Evolutionary conservation across 2,888 invertebrate species (phyloP).

Genomic region (Phaedon cochleariae): DNA sequence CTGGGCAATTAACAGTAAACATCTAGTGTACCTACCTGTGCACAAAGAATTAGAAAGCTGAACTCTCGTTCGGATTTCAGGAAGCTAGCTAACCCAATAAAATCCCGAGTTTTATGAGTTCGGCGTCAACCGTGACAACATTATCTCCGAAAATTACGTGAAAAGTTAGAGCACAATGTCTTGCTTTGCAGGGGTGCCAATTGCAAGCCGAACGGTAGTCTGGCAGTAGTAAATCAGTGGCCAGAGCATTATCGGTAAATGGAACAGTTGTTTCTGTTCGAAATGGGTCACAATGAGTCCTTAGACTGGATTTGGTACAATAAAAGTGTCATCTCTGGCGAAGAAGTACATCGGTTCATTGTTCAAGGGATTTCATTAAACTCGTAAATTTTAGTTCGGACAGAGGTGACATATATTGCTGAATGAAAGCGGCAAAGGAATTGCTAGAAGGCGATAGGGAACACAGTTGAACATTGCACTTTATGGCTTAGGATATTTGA

Average conservation of each 20-base stretch:
- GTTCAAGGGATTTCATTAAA: background rate
- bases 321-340: constrained; percentile 31
- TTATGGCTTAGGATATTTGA: too few relatives aligned
- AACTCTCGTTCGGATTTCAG: constrained; percentile 11
- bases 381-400: background rate
- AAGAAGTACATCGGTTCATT: constrained; percentile 14
- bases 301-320: constrained; percentile 24
- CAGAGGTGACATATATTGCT: background rate
- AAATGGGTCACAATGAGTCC: constrained; percentile 30
- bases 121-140: constrained; percentile 32
- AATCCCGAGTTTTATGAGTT: constrained; percentile 26
- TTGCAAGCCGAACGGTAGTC: constrained; percentile 25
- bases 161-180: constrained; percentile 29
- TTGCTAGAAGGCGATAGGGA: too few relatives aligned
- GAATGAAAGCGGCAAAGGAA: too few relatives aligned
- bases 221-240: constrained; percentile 29
- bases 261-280: constrained; percentile 32
- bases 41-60: constrained; percentile 26
- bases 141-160: constrained; percentile 33
- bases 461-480: too few relatives aligned
- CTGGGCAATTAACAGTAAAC: background rate
- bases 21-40: background rate
- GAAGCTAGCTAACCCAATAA: constrained; percentile 28
- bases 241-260: constrained; percentile 31
- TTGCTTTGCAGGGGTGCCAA: constrained; percentile 17